phyloP scores from a whole-genome alignment of 2,888 invertebrate genomes.

The Xylota sylvarum region DNA sequence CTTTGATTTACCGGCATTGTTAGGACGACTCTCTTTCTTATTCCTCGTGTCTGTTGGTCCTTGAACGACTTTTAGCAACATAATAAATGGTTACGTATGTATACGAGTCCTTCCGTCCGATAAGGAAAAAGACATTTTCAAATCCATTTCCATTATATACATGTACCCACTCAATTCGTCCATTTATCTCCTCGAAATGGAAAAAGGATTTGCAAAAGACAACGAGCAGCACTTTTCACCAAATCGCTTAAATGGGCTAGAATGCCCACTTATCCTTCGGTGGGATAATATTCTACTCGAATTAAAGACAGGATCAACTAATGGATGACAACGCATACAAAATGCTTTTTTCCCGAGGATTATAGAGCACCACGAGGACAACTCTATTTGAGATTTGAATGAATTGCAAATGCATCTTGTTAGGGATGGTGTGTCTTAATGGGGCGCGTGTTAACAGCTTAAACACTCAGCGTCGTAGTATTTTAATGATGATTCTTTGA shows the following conservation, averaged over 20 bases:
- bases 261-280: constrained; percentile 73
- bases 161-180: constrained; percentile 60
- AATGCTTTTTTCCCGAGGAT: constrained; percentile 51
- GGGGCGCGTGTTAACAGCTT: constrained; percentile 34
- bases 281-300: constrained; percentile 57
- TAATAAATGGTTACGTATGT: constrained; percentile 45
- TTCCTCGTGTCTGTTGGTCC: neutral
- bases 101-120: constrained; percentile 34
- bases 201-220: constrained; percentile 48
- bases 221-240: constrained; percentile 43
- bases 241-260: constrained; percentile 68
- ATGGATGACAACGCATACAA: constrained; percentile 58
- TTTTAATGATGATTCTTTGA: constrained; percentile 50
- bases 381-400: neutral
- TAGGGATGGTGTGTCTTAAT: constrained; percentile 26
- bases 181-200: constrained; percentile 61
- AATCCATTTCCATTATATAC: constrained; percentile 52
- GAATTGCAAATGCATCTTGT: constrained; percentile 10
- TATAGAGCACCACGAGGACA: neutral
- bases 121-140: constrained; percentile 12
- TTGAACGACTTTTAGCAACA: neutral
- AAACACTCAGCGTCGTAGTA: constrained; percentile 33
- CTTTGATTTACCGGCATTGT: constrained; percentile 64
- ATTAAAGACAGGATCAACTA: constrained; percentile 59
- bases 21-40: neutral